phyloP scores from a whole-genome alignment of 2,797 vertebrate species.

The Chaunax sp. region DNA sequence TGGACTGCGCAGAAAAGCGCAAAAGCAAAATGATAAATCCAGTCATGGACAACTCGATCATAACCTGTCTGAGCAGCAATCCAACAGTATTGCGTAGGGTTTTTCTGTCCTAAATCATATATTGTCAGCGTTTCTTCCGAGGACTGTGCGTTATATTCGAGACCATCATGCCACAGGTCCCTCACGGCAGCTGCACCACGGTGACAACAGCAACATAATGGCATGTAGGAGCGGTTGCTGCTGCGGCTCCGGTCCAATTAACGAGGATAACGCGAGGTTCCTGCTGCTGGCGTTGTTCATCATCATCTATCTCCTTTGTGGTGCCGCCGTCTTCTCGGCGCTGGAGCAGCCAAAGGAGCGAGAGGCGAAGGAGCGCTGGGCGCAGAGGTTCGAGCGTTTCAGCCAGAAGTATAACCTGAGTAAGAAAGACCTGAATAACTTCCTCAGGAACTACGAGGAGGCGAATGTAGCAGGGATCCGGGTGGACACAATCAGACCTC shows the following conservation, averaged over 20 bases:
- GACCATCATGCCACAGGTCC: constrained; percentile 63
- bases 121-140: constrained; percentile 2
- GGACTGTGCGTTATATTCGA: constrained; percentile 33
- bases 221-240: constrained; percentile 85
- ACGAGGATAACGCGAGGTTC: constrained; percentile 94
- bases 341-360: constrained; percentile 92
- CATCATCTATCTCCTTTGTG: constrained; percentile 90
- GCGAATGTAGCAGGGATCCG: constrained; percentile 91
- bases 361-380: constrained; percentile 90
- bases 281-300: constrained; percentile 90
- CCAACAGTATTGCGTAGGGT: constrained; percentile 16
- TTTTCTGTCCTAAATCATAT: not conserved
- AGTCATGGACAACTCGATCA: not conserved
- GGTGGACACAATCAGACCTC: constrained; percentile 86
- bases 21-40: constrained; percentile 14
- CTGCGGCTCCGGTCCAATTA: constrained; percentile 85
- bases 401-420: constrained; percentile 89
- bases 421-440: constrained; percentile 84
- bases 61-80: not conserved
- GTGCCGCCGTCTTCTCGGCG: constrained; percentile 94
- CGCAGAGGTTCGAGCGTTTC: constrained; percentile 89
- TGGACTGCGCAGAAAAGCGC: not conserved
- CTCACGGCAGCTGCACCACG: constrained; percentile 37
- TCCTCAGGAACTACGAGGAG: constrained; percentile 91
- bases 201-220: constrained; percentile 80